A percentile compares a stretch with the other conserved stretches of the same genome.
These are phyloP conservation scores for Hemibagrus guttatus DNA, from an alignment of 2,797 vertebrate species.

Conservation along the genomic window DNA sequence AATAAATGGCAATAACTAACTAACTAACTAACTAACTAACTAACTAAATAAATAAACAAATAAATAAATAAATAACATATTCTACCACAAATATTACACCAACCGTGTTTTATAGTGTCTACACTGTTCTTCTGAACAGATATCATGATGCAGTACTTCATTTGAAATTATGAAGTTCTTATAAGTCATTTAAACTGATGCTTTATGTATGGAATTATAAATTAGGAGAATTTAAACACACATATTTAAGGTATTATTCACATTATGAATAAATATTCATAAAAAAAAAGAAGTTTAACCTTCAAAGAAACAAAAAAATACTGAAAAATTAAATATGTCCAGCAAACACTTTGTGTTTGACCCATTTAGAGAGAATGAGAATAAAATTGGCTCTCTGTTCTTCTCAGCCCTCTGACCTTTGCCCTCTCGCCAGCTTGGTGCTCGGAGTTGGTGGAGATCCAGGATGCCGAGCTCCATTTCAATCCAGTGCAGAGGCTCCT, in stretches of 20 bases:
- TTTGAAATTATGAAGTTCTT: neutral
- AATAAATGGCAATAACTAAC: no score
- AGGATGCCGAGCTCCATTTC: constrained; percentile 73
- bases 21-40: no score
- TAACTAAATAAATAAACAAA: neutral
- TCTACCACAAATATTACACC: neutral
- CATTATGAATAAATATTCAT: neutral
- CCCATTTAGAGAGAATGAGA: constrained; percentile 72
- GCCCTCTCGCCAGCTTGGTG: constrained; percentile 75
- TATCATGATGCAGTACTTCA: neutral
- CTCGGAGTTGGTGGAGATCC: constrained; percentile 62
- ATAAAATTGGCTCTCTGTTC: constrained; percentile 81
- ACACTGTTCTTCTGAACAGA: neutral
- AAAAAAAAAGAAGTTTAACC: neutral
- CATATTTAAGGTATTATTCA: neutral
- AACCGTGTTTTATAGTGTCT: neutral
- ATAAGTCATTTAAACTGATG: neutral
- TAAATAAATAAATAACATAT: neutral
- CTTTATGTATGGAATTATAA: neutral
- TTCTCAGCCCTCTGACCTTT: constrained; percentile 81
- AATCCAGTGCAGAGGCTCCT: constrained; percentile 70
- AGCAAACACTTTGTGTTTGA: constrained; percentile 3
- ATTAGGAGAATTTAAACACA: neutral
- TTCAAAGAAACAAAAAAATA: neutral
- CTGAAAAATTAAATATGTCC: neutral